Conservation (phyloP, 2,797 vertebrate genomes). For the Tragopan temminckii region DNA sequence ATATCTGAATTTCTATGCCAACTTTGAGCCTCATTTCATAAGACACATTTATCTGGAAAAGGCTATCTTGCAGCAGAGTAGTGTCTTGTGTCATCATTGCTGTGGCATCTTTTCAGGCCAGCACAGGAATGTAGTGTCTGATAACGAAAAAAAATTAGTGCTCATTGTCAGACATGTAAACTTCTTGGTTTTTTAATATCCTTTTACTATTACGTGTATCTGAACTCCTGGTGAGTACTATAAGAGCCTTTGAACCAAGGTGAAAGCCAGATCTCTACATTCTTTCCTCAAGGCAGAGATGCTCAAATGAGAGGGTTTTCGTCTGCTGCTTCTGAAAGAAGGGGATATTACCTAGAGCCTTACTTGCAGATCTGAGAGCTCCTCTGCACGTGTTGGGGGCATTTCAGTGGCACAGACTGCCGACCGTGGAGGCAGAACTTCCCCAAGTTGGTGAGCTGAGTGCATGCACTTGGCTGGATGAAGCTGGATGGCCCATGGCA, state of each 20-base stretch:
- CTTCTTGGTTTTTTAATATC: slow-evolving; percentile 34
- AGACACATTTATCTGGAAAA: slow-evolving; percentile 62
- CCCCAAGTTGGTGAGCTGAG: not conserved
- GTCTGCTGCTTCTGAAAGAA: not conserved
- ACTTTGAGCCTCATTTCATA: slow-evolving; percentile 23
- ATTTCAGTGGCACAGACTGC: not conserved
- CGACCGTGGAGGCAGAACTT: not conserved
- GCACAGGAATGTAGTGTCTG: slow-evolving; percentile 48
- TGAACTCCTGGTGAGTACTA: slow-evolving; percentile 27
- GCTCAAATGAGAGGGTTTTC: not conserved
- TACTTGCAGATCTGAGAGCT: not conserved
- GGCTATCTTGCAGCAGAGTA: slow-evolving; percentile 42
- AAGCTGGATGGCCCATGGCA: fast-evolving
- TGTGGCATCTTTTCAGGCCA: slow-evolving; percentile 36
- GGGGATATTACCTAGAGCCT: not conserved
- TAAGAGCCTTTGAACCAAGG: slow-evolving; percentile 40
- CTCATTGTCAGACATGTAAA: slow-evolving; percentile 37
- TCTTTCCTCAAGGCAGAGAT: not conserved
- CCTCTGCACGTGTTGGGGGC: not conserved
- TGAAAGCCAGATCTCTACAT: not conserved
- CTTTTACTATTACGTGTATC: slow-evolving; percentile 35
- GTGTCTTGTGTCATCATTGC: slow-evolving; percentile 52
- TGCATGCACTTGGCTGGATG: not conserved
- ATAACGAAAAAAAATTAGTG: slow-evolving; percentile 50
- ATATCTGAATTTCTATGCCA: slow-evolving; percentile 61